Evolutionary conservation across 2,113 vertebrate genomes (phyloP), one percentile per base, ranked within the genome.

Genomic region (Solea solea): DNA sequence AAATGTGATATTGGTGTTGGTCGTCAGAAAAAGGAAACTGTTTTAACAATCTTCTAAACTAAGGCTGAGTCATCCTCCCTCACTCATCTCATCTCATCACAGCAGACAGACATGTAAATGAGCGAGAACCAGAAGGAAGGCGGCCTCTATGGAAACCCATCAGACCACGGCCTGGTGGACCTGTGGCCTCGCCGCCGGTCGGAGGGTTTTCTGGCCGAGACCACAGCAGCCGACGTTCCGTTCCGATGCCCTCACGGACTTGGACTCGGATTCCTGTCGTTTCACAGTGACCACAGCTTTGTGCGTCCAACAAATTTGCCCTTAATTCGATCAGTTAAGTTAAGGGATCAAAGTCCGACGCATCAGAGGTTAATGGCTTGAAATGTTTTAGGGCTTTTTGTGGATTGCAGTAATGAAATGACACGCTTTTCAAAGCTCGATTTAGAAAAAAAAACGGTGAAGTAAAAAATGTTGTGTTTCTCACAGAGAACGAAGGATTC

Each of bases 401-500:
- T 54, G 50, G 50, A 21, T 58, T 53, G 56, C 16, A 74, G 54
- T 68, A 70, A 69, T 59, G 10, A 68, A 55, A 72, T 66, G 25
- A 63, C 15, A 63, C 61, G 63, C 41, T 64, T 75, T 78, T 74
- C 12, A 56, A 44, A 59, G 58, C 14, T 70, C 27, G 2, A 82
- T 64, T 80, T 34, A 65, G 53, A n/a, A n/a, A n/a, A n/a, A n/a
- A n/a, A n/a, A n/a, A 69, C 3, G 64, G 45, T 54, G 68, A 68
- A 76, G 51, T 66, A 41, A 71, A 41, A 71, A 64, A 48, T 82
- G 69, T 73, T 76, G 83, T 40, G n/a, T 74, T 66, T 73, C 42
- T 72, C 42, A 76, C 57, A 82, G 21, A 85, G 58, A 1, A 21
- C 42, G 60, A 63, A 69, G 72, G 56, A 16, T 91, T 90, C 88